Base-by-base conservation (phyloP, 2,888 invertebrate genomes). In the Chrysolina americana region DNA sequence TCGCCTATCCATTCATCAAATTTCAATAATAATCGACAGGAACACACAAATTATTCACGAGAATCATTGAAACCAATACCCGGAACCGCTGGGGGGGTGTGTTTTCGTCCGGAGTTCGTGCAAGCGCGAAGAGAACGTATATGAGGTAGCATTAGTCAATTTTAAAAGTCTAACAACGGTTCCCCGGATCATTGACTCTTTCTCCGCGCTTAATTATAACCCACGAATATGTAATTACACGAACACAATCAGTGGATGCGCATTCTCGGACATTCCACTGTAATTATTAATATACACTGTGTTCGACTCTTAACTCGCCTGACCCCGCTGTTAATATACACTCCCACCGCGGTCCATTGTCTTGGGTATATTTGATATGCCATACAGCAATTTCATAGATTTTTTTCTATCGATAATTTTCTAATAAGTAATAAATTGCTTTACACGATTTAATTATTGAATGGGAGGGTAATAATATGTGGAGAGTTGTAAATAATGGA, bases 161-260 rank as follows among this genome's bases (percentile, higher is more conserved):
- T 78, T 74, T 48, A 76, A 77, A 76, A 78, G 68, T 70, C 70
- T 73, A 74, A 79, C 80, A 79, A 79, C 80, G 79, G 79, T 80
- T 80, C 73, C 77, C 65, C 65, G 74, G 74, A 74, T 74, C 74
- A 74, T 74, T 74, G 74, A 74, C 72, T 72, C 62, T 62, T 53
- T 72, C 72, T 68, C 59, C 62, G 62, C 68, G 70, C 62, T 87
- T 87, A 87, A 87, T 87, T 87, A 87, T 87, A 87, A 87, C 86
- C 86, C 86, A 87, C 86, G 86, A 87, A 87, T 87, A 87, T 87
- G 86, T 87, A 87, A 87, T 87, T 87, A 87, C 87, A 85, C 81
- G 87, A 87, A 87, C 83, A 87, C 87, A 87, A 87, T 87, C 87
- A 87, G 85, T 87, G 85, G 85, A 86, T 85, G 84, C 82, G 83